Evolutionary conservation across 2,888 invertebrate genomes (phyloP).

Genomic region (Celastrina argiolus): DNA sequence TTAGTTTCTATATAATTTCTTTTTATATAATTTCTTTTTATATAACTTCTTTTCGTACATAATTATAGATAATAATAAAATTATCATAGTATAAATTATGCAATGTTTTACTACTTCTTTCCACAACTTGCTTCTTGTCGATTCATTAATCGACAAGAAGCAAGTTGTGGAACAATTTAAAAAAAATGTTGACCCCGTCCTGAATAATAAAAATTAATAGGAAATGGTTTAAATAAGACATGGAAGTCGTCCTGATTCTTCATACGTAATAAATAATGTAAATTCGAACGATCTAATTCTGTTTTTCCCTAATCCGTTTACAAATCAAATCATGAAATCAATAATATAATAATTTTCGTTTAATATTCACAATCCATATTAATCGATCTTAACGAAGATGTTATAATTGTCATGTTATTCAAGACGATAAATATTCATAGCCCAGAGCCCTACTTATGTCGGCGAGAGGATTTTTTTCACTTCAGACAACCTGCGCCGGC

Average conservation of each 20-base stretch:
- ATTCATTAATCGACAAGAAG: too few relatives aligned
- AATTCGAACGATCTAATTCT: neutral
- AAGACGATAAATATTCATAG: conserved; percentile 21
- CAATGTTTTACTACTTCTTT: too few relatives aligned
- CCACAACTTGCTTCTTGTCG: too few relatives aligned
- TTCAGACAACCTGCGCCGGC: conserved; percentile 38
- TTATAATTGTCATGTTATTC: conserved; percentile 11
- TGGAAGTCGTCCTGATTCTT: neutral
- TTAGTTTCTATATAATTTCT: too few relatives aligned
- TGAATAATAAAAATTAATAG: too few relatives aligned
- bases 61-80: too few relatives aligned
- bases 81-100: too few relatives aligned
- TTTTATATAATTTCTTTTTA: too few relatives aligned
- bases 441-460: conserved; percentile 23
- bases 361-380: conserved; percentile 3
- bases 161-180: too few relatives aligned
- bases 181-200: too few relatives aligned
- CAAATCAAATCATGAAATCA: conserved; percentile 1
- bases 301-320: neutral
- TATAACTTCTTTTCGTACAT: too few relatives aligned
- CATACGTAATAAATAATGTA: neutral
- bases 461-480: conserved; percentile 36
- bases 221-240: too few relatives aligned
- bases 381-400: neutral
- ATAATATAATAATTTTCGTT: neutral